Conservation (phyloP, 2,888 invertebrate species). For the Congeria kusceri region DNA sequence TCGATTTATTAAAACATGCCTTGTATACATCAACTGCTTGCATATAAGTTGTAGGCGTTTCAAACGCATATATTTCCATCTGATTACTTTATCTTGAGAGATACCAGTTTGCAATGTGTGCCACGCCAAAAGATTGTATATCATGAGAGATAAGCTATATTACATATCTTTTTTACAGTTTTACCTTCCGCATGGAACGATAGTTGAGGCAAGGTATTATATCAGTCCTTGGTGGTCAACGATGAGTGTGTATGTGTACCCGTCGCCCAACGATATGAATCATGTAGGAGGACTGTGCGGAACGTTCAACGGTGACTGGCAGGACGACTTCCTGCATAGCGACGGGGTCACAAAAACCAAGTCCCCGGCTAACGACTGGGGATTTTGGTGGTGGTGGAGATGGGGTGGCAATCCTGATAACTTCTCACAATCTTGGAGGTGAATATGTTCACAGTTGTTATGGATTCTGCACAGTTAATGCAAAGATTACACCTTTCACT, state of each 20-base stretch:
- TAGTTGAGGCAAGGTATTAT: background rate
- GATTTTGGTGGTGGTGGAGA: conserved; percentile 2
- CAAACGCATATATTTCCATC: too few relatives aligned
- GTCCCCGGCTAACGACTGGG: background rate
- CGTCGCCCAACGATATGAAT: background rate
- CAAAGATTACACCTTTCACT: too few relatives aligned
- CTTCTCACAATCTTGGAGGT: background rate
- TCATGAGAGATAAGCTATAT: too few relatives aligned
- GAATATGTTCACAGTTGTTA: background rate
- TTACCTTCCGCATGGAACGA: conserved; percentile 1
- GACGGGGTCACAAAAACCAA: background rate
- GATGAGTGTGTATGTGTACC: background rate
- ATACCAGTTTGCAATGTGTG: too few relatives aligned
- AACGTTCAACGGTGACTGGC: background rate
- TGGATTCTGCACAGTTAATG: too few relatives aligned
- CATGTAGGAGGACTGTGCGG: background rate
- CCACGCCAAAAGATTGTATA: too few relatives aligned
- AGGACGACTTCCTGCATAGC: background rate
- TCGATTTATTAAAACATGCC: too few relatives aligned
- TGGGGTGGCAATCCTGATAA: background rate
- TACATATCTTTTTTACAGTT: background rate
- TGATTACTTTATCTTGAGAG: too few relatives aligned
- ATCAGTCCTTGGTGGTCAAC: conserved; percentile 1
- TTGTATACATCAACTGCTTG: too few relatives aligned
- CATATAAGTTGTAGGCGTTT: too few relatives aligned